Evolutionary conservation across 2,888 invertebrate species (phyloP).

Genomic region (Tetragonisca angustula): DNA sequence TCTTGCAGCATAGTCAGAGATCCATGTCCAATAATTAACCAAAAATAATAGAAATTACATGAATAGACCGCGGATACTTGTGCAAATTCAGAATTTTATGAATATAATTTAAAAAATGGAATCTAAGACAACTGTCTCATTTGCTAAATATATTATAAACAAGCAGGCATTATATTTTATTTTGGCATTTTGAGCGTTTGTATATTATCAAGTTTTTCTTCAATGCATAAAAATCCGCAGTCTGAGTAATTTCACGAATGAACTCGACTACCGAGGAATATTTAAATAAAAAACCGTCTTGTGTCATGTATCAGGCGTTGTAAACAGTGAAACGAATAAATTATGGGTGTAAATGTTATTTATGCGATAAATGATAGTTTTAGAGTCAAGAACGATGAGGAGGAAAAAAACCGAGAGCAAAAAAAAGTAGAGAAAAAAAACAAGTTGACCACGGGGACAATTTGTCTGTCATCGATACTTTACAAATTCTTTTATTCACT

Average conservation of each 20-base stretch:
- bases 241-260: background rate
- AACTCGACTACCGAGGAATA: background rate
- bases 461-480: background rate
- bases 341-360: slow-evolving; percentile 3
- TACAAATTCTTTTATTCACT: slow-evolving; percentile 1
- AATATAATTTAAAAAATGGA: background rate
- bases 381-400: background rate
- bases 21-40: background rate
- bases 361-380: background rate
- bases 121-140: background rate
- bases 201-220: background rate
- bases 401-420: background rate
- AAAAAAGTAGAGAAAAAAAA: background rate
- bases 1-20: background rate
- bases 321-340: background rate
- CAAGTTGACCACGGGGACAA: background rate
- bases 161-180: background rate
- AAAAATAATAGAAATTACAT: background rate
- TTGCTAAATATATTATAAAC: background rate
- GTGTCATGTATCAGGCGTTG: slow-evolving; percentile 16
- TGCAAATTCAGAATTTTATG: background rate
- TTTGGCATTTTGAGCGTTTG: background rate
- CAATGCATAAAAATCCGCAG: background rate
- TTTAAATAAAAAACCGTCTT: slow-evolving; percentile 23
- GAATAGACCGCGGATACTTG: background rate